Percentiles rank a stretch among this genome's conserved stretches.
Evolutionary conservation across 2,888 invertebrate species (phyloP).

Genomic region (Megamerina dolium): DNA sequence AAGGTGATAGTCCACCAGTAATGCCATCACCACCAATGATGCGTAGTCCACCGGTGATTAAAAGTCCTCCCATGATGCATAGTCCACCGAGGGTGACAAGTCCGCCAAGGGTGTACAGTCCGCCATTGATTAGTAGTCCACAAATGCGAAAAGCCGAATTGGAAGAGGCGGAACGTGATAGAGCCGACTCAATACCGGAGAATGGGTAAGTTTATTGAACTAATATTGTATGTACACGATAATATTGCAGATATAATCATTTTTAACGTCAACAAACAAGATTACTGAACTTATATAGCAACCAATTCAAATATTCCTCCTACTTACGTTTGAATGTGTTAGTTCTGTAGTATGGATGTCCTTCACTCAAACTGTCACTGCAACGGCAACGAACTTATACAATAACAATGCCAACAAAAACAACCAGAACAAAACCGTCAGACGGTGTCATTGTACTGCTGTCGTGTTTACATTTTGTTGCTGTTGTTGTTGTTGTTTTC

Average conservation of each 20-base stretch:
- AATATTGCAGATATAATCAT: too few species aligned
- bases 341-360: slow-evolving; percentile 8
- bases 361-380: slow-evolving; percentile 4
- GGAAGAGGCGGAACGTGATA: slow-evolving; percentile 21
- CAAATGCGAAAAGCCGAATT: slow-evolving; percentile 27
- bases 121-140: slow-evolving; percentile 38
- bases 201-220: slow-evolving; percentile 20
- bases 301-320: too few species aligned
- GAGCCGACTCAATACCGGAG: slow-evolving; percentile 14
- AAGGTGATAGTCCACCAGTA: slow-evolving; percentile 35
- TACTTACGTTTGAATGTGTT: too few species aligned
- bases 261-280: too few species aligned
- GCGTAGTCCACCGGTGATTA: slow-evolving; percentile 34
- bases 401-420: slow-evolving; percentile 2
- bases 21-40: slow-evolving; percentile 43
- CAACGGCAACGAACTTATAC: too few species aligned
- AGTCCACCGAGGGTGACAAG: slow-evolving; percentile 39
- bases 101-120: slow-evolving; percentile 39
- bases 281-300: too few species aligned
- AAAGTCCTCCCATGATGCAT: slow-evolving; percentile 37
- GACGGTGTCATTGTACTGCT: not conserved
- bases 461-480: not conserved
- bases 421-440: not conserved
- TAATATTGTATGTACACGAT: too few species aligned
- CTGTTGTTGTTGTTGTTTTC: slow-evolving; percentile 1